A percentile compares a stretch with the other conserved stretches of the same genome.
Evolutionary conservation across 1,140 invertebrate genomes (phyloP).

Genomic region (Diachasma alloeum): DNA sequence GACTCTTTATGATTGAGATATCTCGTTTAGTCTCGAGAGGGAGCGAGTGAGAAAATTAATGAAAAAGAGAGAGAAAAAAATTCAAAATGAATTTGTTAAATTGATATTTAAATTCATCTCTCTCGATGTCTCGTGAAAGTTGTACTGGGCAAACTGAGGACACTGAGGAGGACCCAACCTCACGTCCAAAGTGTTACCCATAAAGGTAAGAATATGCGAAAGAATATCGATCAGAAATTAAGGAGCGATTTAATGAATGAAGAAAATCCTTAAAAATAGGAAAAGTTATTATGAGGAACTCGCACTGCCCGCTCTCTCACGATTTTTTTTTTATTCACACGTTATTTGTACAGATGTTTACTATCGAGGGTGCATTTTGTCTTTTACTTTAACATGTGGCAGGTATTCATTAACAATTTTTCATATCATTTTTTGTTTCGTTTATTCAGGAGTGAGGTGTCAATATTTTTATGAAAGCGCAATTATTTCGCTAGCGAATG

Average conservation of each 20-base stretch:
- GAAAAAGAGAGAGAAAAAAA: conserved; percentile 25
- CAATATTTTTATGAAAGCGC: too few species aligned
- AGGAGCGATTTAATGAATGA: conserved; percentile 26
- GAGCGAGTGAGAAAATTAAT: conserved; percentile 35
- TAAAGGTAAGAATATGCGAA: conserved; percentile 54
- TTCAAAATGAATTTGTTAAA: conserved; percentile 15
- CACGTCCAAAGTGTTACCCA: conserved; percentile 52
- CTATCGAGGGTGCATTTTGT: conserved; percentile 28
- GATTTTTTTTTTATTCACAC: conserved; percentile 33
- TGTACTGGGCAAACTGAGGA: conserved; percentile 42
- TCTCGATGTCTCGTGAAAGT: conserved; percentile 38
- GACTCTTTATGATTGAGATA: conserved; percentile 25
- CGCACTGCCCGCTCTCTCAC: conserved; percentile 60
- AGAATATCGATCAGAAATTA: conserved; percentile 30
- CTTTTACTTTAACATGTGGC: not conserved
- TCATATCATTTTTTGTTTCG: not conserved
- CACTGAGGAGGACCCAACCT: conserved; percentile 51
- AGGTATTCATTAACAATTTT: conserved; percentile 16
- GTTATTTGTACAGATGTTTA: conserved; percentile 36
- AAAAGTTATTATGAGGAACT: conserved; percentile 33
- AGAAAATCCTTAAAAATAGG: conserved; percentile 22
- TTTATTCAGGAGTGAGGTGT: too few species aligned
- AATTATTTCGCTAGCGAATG: too few species aligned
- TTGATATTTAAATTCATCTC: conserved; percentile 39
- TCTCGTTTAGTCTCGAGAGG: conserved; percentile 20